Conservation (phyloP, 2,888 invertebrate genomes). For the Tetanocera ferruginea region DNA sequence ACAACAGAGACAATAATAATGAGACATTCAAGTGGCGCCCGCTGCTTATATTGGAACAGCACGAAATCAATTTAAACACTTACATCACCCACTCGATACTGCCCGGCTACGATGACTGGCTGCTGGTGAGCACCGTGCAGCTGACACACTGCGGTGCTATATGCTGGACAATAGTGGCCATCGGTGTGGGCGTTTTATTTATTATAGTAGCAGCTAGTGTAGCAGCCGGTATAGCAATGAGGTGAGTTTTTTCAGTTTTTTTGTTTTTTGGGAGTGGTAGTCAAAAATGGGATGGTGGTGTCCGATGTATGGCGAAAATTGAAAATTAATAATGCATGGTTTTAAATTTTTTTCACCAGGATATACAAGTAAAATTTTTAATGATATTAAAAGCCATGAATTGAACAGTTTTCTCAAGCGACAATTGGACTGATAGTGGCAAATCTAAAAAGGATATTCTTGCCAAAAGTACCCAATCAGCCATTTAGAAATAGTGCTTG, state of each 20-base stretch:
- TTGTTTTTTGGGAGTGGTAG: background rate
- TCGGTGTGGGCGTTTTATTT: conserved; percentile 62
- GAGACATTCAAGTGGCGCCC: conserved; percentile 65
- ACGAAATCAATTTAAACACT: conserved; percentile 56
- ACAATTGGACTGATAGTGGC: too few species aligned
- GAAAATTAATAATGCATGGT: too few species aligned
- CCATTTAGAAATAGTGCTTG: too few species aligned
- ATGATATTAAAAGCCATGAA: too few species aligned
- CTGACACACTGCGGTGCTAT: conserved; percentile 66
- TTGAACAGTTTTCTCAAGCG: too few species aligned
- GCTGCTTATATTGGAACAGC: conserved; percentile 67
- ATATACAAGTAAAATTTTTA: too few species aligned
- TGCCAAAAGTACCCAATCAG: too few species aligned
- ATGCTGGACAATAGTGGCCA: conserved; percentile 67
- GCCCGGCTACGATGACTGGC: conserved; percentile 69
- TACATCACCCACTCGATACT: conserved; percentile 68
- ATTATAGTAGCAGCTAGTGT: conserved; percentile 65
- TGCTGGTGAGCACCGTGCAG: conserved; percentile 62
- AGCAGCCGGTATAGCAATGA: conserved; percentile 66
- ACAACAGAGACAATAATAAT: background rate
- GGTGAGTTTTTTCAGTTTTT: conserved; percentile 57
- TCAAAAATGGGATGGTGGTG: too few species aligned
- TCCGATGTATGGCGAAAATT: too few species aligned
- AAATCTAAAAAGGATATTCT: too few species aligned
- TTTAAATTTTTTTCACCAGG: too few species aligned